Evolutionary conservation across 2,888 invertebrate species (phyloP), one percentile per base, ranked within the genome.

Genomic region (Chromoteleia sp.): DNA sequence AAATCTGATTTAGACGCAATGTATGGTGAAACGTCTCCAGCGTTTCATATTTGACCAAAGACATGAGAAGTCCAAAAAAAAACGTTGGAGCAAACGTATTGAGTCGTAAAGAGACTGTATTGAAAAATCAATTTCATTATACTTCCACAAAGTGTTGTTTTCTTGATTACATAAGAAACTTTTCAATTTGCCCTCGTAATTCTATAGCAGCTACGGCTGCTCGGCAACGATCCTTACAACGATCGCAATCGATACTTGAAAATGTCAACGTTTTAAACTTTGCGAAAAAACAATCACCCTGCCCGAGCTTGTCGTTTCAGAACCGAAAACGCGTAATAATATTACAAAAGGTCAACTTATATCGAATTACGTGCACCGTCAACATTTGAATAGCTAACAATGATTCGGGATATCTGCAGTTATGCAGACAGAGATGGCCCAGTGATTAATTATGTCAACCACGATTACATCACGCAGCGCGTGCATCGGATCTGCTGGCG

Each of bases 371-470:
- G 65, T 58, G 43, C 12, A 78, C 68, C 61, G 75, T 63, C 80
- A 70, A 70, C 63, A 56, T 74, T 75, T 75, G 80, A 74, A 70
- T 80, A 50, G 63, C 74, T 74, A 75, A 70, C 75, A 74, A 63
- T 54, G 74, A 70, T 63, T 68, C 56, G 71, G 41, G 50, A 19
- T 70, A 59, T 70, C 59, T 68, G 58, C 65, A 70, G 43, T 50
- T 48, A 65, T 15, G 50, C 67, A 81, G 77, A 58, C 61, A 83
- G 81, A 85, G 86, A 88, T 86, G 88, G 87, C 85, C 85, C 86
- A 85, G 87, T 89, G 89, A 90, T 89, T 89, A 90, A 90, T 90
- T 88, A 89, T 89, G 88, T 89, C 89, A 88, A 82, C 87, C 87
- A 84, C 88, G 89, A 89, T 90, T 90, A 89, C 89, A 88, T 89